Evolutionary conservation across 1,140 invertebrate genomes (phyloP).

Genomic region (Acarapis woodi): DNA sequence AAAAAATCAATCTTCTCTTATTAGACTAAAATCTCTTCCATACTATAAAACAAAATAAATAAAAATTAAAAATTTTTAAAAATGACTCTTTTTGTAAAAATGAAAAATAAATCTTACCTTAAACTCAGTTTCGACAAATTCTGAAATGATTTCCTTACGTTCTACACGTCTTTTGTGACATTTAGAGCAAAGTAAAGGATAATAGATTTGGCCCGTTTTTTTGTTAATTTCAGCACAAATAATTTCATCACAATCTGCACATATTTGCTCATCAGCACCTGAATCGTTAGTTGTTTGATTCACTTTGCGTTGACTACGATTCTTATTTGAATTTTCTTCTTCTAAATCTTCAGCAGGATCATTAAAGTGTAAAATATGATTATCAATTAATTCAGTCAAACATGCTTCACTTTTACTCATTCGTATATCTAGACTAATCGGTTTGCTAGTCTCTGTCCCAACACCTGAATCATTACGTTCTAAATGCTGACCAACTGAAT

Average conservation of each 20-base stretch:
- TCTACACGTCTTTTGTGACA: conserved; percentile 59
- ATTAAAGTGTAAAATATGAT: not conserved
- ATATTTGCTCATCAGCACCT: conserved; percentile 16
- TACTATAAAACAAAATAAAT: conserved; percentile 4
- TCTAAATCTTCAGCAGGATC: not conserved
- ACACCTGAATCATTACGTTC: conserved; percentile 76
- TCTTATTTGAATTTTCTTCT: not conserved
- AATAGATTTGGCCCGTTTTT: conserved; percentile 5
- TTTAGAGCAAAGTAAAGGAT: conserved; percentile 36
- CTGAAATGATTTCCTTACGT: conserved; percentile 70
- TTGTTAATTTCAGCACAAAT: conserved; percentile 18
- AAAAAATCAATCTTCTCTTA: too few species aligned
- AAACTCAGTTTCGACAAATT: conserved; percentile 83
- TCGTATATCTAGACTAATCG: conserved; percentile 17
- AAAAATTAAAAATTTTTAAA: not conserved
- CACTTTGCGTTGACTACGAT: not conserved
- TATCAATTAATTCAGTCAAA: not conserved
- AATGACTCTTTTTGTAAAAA: conserved; percentile 30
- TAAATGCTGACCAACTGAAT: conserved; percentile 23
- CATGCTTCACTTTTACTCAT: not conserved
- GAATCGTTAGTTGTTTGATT: not conserved
- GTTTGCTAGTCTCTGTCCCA: conserved; percentile 63
- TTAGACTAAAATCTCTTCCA: not conserved
- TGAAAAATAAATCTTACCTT: too few species aligned
- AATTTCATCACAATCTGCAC: conserved; percentile 41